Evolutionary conservation across 2,888 invertebrate genomes (phyloP).

Genomic region (Tethea ocularis): DNA sequence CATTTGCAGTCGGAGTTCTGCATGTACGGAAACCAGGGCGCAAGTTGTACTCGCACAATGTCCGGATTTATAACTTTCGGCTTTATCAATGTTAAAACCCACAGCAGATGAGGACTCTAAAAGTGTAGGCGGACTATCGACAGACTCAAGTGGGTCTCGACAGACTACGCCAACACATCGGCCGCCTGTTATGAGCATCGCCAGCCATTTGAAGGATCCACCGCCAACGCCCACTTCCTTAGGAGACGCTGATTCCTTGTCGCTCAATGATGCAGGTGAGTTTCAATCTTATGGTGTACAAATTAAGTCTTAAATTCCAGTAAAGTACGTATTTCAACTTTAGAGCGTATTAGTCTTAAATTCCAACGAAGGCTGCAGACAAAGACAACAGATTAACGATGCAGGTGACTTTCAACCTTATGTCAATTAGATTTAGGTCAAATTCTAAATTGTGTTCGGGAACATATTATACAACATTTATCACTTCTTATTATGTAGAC

Average conservation of each 20-base stretch:
- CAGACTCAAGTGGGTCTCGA: constrained; percentile 76
- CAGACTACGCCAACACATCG: constrained; percentile 88
- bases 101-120: constrained; percentile 65
- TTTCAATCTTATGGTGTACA: background rate
- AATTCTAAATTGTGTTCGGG: too few relatives aligned
- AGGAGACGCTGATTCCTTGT: constrained; percentile 70
- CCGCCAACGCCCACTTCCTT: constrained; percentile 77
- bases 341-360: background rate
- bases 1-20: too few relatives aligned
- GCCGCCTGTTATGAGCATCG: constrained; percentile 91
- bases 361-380: too few relatives aligned
- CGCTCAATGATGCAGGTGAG: constrained; percentile 69
- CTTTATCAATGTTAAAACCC: background rate
- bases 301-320: background rate
- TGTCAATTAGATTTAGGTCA: too few relatives aligned
- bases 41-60: too few relatives aligned
- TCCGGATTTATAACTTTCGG: too few relatives aligned
- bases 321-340: background rate
- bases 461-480: too few relatives aligned
- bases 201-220: constrained; percentile 69
- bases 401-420: too few relatives aligned
- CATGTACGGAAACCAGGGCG: too few relatives aligned
- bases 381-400: too few relatives aligned
- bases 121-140: constrained; percentile 64
- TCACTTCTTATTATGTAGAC: too few relatives aligned